phyloP scores from a whole-genome alignment of 2,888 invertebrate species.

The Drosophila rellima region DNA sequence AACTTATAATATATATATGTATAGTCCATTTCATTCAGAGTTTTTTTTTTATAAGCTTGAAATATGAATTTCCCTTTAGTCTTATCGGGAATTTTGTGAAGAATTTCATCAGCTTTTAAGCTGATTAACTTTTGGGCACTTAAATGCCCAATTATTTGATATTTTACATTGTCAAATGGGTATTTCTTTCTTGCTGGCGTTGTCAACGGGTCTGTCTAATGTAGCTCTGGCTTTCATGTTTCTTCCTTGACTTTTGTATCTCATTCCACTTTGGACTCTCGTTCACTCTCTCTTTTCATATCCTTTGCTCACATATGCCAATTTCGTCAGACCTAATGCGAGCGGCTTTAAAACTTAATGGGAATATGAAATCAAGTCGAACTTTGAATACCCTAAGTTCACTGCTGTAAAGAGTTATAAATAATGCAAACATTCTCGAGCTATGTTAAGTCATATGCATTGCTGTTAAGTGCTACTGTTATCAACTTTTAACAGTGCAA shows the following conservation, averaged over 20 bases:
- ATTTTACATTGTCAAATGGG: slow-evolving; percentile 17
- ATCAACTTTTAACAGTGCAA: neutral
- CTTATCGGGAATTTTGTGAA: neutral
- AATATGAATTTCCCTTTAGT: neutral
- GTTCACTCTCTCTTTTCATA: neutral
- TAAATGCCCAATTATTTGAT: slow-evolving; percentile 13
- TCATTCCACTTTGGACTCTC: neutral
- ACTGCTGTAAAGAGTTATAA: too few species aligned
- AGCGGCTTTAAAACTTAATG: slow-evolving; percentile 6
- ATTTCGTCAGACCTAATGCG: slow-evolving; percentile 29
- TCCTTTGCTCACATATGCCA: slow-evolving; percentile 32
- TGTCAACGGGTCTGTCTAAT: slow-evolving; percentile 10
- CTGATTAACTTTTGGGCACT: slow-evolving; percentile 34
- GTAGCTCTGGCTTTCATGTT: slow-evolving; percentile 5
- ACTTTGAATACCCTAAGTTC: slow-evolving; percentile 2
- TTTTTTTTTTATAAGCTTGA: neutral
- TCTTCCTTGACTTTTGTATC: neutral
- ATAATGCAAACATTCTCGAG: neutral
- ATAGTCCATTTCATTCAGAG: slow-evolving; percentile 4
- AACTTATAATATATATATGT: neutral
- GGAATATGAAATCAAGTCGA: neutral
- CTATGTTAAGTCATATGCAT: neutral
- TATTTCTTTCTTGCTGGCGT: slow-evolving; percentile 16
- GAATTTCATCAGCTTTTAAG: slow-evolving; percentile 29
- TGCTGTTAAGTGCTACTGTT: neutral